Conservation (phyloP, 2,888 invertebrate species). For the Eupithecia pulchellata region DNA sequence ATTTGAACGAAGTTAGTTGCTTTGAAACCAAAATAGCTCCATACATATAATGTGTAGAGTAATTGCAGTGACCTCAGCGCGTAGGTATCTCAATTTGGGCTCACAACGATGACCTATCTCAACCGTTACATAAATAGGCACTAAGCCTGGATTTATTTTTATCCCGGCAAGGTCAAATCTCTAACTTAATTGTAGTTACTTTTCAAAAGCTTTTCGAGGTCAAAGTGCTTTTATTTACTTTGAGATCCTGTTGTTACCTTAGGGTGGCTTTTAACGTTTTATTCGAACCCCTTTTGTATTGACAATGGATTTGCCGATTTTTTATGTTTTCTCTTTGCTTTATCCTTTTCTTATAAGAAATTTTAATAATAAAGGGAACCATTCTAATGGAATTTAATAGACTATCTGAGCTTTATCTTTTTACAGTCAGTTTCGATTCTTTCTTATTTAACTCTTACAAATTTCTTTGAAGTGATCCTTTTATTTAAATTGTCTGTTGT, state of each 20-base stretch:
- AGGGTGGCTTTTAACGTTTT: conserved; percentile 24
- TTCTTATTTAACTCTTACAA: background rate
- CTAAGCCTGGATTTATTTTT: conserved; percentile 43
- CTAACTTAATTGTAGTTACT: conserved; percentile 35
- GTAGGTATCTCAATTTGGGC: conserved; percentile 45
- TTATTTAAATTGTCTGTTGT: conserved; percentile 3
- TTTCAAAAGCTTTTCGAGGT: conserved; percentile 32
- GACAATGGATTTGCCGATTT: conserved; percentile 25
- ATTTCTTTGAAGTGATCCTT: background rate
- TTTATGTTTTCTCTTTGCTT: conserved; percentile 24
- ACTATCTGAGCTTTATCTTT: conserved; percentile 14
- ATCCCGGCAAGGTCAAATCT: conserved; percentile 40
- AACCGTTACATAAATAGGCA: conserved; percentile 47
- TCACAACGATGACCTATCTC: conserved; percentile 49
- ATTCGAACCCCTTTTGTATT: conserved; percentile 27
- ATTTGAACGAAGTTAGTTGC: background rate
- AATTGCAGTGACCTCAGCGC: conserved; percentile 43
- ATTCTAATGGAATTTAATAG: conserved; percentile 28
- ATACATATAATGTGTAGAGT: conserved; percentile 8
- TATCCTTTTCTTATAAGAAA: conserved; percentile 33
- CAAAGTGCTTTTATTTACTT: conserved; percentile 35
- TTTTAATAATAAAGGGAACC: conserved; percentile 22
- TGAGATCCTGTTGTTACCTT: conserved; percentile 28
- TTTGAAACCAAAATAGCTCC: background rate
- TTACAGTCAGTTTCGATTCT: conserved; percentile 1